A percentile compares a stretch with the other conserved stretches of the same genome.
phyloP scores from a whole-genome alignment of 2,888 invertebrate species.

The Empis livida region DNA sequence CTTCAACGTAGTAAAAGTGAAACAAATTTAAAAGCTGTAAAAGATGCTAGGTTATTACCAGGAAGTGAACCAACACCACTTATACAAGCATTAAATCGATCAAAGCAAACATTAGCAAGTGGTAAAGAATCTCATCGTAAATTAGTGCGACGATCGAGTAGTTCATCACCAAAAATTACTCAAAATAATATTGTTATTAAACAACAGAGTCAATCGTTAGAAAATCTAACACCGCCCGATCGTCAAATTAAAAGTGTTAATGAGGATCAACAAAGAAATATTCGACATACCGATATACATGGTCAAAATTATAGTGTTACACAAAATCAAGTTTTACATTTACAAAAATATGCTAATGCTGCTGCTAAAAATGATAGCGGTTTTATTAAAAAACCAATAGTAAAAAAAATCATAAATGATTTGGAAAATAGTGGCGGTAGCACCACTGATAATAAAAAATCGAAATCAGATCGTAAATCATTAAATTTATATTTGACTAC shows the following conservation, averaged over 20 bases:
- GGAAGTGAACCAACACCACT: conserved; percentile 48
- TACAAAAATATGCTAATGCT: conserved; percentile 46
- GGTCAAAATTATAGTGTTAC: conserved; percentile 82
- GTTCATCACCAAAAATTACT: conserved; percentile 30
- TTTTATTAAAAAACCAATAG: conserved; percentile 35
- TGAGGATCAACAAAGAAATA: conserved; percentile 54
- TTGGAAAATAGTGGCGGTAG: conserved; percentile 40
- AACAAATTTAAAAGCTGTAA: conserved; percentile 62
- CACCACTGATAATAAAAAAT: conserved; percentile 24
- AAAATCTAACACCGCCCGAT: conserved; percentile 25
- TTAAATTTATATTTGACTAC: conserved; percentile 16
- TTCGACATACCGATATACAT: conserved; percentile 73
- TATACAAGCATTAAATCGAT: conserved; percentile 41
- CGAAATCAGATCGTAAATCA: conserved; percentile 18
- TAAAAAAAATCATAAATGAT: conserved; percentile 59
- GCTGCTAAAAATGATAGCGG: conserved; percentile 5
- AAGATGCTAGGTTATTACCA: conserved; percentile 43
- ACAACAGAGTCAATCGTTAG: conserved; percentile 35
- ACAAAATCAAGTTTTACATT: conserved; percentile 76
- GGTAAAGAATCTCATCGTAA: conserved; percentile 26
- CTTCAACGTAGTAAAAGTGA: conserved; percentile 87
- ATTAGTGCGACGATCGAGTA: conserved; percentile 28
- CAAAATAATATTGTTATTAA: conserved; percentile 27
- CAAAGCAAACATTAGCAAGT: conserved; percentile 24
- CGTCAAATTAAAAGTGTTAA: conserved; percentile 23